Evolutionary conservation across 2,113 vertebrate genomes (phyloP), one percentile per base, ranked within the genome.

Genomic region (Poecile atricapillus): DNA sequence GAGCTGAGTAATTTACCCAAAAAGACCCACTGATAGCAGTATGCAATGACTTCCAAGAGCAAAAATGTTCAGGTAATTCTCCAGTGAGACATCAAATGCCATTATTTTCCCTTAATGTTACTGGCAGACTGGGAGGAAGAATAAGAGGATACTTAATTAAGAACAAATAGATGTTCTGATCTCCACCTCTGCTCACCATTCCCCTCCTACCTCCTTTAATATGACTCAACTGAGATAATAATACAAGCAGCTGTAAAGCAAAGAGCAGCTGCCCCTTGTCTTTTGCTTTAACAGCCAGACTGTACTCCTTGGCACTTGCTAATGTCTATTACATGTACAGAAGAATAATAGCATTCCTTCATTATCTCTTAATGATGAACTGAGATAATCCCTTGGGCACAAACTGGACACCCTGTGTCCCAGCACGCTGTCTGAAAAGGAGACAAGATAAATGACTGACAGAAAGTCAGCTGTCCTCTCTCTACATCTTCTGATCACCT

Each of bases 41-140:
- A 63, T 74, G 62, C 59, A 65, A 70, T 2, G 18, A 69, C 50
- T 95, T 94, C 59, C 52, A 89, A 67, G 39, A 89, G 47, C 60
- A 87, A 84, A 93, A 90, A 63, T n/a, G 35, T 84, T 86, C 87
- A 83, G 41, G 70, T 92, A 91, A 74, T 81, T 96, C 74, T 87
- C 41, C 83, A 76, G 5, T 78, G 63, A 78, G 83, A 24, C 60
- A 82, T 63, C 59, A 82, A 93, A 77, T 84, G 55, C 28, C 62
- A 55, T 74, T 87, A 78, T 95, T 93, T 97, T 90, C n/a, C 37
- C 89, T 81, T 90, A 88, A 59, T 5, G 1, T 77, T 77, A 67
- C 52, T 86, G 83, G 56, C 43, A 85, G 71, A 58, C 24, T 30
- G 18, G 23, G 59, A 91, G 52, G 44, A 85, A 93, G 87, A 87